A percentile compares a stretch with the other conserved stretches of the same genome.
phyloP scores from a whole-genome alignment of 2,113 vertebrate genomes.

The Cricetomys ansorgei region DNA sequence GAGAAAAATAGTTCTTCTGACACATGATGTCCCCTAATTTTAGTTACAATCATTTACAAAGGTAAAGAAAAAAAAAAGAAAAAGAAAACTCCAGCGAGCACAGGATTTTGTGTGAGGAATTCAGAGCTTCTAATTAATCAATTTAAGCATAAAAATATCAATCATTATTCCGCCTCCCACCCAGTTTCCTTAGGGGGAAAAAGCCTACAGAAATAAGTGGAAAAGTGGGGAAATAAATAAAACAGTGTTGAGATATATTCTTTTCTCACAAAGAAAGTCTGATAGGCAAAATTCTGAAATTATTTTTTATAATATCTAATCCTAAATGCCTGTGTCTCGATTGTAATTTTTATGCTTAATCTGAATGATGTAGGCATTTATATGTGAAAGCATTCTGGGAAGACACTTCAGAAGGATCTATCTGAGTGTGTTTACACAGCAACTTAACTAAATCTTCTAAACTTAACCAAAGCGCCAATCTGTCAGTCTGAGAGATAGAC shows the following conservation, averaged over 20 bases:
- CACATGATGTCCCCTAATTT: neutral
- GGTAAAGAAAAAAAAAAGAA: constrained; percentile 34
- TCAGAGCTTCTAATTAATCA: constrained; percentile 43
- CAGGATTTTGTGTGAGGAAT: constrained; percentile 28
- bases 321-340: neutral
- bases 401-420: neutral
- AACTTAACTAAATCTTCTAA: neutral
- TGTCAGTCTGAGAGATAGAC: neutral
- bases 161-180: neutral
- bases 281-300: neutral
- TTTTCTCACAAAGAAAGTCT: neutral
- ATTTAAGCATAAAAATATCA: constrained; percentile 13
- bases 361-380: neutral
- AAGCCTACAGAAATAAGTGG: constrained; percentile 23
- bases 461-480: neutral
- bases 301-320: constrained; percentile 33
- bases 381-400: neutral
- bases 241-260: neutral
- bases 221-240: constrained; percentile 27
- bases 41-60: constrained; percentile 43
- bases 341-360: neutral
- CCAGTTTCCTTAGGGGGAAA: neutral
- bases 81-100: neutral
- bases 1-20: constrained; percentile 21
- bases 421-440: neutral